Evolutionary conservation across 2,113 vertebrate genomes (phyloP).

Genomic region (Uria lomvia): DNA sequence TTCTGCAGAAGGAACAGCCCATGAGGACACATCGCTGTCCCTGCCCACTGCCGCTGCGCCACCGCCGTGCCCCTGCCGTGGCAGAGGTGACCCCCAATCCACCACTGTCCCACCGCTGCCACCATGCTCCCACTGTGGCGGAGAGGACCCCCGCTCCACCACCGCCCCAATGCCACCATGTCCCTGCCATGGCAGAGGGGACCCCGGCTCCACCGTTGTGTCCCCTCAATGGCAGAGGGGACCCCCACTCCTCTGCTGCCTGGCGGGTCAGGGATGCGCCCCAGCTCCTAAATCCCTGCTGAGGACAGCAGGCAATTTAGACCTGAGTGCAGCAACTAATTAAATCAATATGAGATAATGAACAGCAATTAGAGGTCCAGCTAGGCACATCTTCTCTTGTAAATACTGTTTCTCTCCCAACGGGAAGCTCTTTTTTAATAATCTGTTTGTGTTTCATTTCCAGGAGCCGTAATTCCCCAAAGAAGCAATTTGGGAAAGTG

Average conservation of each 20-base stretch:
- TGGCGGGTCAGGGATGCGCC: slow-evolving; percentile 56
- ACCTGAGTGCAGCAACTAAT: slow-evolving; percentile 90
- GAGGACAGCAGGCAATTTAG: slow-evolving; percentile 88
- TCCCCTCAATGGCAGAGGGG: background rate
- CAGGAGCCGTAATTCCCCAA: slow-evolving; percentile 89
- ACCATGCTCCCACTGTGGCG: no score
- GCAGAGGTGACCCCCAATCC: background rate
- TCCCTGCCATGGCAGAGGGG: background rate
- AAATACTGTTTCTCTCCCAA: slow-evolving; percentile 91
- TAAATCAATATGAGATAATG: slow-evolving; percentile 99
- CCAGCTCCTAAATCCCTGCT: slow-evolving; percentile 71
- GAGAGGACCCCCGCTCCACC: background rate
- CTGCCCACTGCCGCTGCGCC: background rate
- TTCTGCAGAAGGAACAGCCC: background rate
- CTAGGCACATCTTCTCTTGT: slow-evolving; percentile 90
- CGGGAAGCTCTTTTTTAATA: slow-evolving; percentile 90
- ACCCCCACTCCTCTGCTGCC: background rate
- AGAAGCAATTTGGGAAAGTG: slow-evolving; percentile 91
- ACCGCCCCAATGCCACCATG: background rate
- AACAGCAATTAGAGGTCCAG: slow-evolving; percentile 95
- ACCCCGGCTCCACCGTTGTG: background rate
- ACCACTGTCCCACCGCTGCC: background rate
- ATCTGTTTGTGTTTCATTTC: slow-evolving; percentile 96
- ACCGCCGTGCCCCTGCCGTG: rapidly evolving
- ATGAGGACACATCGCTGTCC: background rate